Evolutionary conservation across 2,797 vertebrate genomes (phyloP).

Genomic region (Ptychobarbus kaznakovi): DNA sequence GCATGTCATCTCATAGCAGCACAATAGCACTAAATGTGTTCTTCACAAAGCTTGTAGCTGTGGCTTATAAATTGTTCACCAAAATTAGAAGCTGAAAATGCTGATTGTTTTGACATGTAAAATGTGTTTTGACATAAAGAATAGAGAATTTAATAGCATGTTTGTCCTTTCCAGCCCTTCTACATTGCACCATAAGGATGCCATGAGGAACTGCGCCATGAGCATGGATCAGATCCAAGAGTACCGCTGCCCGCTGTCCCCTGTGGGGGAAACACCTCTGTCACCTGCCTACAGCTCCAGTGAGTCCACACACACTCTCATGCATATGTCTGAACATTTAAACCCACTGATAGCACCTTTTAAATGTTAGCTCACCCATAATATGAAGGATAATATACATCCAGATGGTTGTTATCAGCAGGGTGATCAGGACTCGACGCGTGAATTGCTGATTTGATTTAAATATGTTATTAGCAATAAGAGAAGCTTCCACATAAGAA

Average conservation of each 20-base stretch:
- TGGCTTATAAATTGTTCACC: neutral
- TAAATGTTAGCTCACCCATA: neutral
- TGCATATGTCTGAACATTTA: neutral
- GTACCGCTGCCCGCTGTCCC: slow-evolving; percentile 89
- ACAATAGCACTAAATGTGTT: slow-evolving; percentile 16
- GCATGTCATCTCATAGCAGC: slow-evolving; percentile 29
- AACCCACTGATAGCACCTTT: neutral
- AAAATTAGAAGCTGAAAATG: neutral
- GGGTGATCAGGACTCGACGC: neutral
- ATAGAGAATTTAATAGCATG: slow-evolving; percentile 31
- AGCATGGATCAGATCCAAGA: slow-evolving; percentile 99
- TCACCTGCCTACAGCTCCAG: slow-evolving; percentile 91
- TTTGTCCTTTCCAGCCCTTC: slow-evolving; percentile 79
- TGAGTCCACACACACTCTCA: slow-evolving; percentile 70
- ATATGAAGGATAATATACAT: neutral
- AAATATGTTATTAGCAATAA: neutral
- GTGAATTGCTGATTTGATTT: neutral
- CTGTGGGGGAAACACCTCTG: slow-evolving; percentile 87
- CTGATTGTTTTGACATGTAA: neutral
- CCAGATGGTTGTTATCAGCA: neutral
- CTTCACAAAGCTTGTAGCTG: slow-evolving; percentile 14
- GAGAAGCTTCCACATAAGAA: neutral
- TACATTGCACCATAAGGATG: slow-evolving; percentile 91
- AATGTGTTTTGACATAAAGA: slow-evolving; percentile 14
- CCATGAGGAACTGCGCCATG: slow-evolving; percentile 93